Evolutionary conservation across 2,888 invertebrate species (phyloP).

Genomic region (Cremastinae sp.): DNA sequence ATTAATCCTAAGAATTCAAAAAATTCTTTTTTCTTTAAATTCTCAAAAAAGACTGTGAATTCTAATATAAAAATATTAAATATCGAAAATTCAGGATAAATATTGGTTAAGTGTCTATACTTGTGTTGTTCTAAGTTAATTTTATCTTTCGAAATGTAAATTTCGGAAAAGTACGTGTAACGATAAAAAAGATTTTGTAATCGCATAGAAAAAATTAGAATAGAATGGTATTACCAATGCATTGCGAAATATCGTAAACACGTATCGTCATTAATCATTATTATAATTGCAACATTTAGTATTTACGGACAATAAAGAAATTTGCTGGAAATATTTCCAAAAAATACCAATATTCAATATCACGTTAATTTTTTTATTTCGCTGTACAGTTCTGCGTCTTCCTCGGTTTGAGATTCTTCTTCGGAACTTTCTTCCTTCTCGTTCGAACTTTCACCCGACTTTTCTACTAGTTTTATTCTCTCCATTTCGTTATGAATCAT

Average conservation of each 20-base stretch:
- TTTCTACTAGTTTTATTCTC: constrained; percentile 53
- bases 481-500: constrained; percentile 75
- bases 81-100: background rate
- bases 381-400: constrained; percentile 3
- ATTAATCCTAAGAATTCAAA: background rate
- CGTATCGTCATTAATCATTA: constrained; percentile 20
- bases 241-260: constrained; percentile 4
- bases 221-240: constrained; percentile 31
- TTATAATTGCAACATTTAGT: constrained; percentile 33
- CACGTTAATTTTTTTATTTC: constrained; percentile 28
- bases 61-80: background rate
- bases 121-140: background rate
- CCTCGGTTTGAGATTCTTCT: constrained; percentile 7
- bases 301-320: constrained; percentile 59
- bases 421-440: background rate
- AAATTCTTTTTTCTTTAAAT: background rate
- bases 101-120: too few relatives aligned
- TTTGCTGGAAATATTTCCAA: constrained; percentile 24
- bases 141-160: constrained; percentile 34
- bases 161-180: constrained; percentile 4
- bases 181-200: constrained; percentile 19
- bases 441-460: background rate
- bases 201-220: constrained; percentile 10
- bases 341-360: background rate
- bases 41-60: too few relatives aligned